These are phyloP conservation scores for Pteria penguin DNA, from an alignment of 2,888 invertebrate species.

Conservation along the genomic window DNA sequence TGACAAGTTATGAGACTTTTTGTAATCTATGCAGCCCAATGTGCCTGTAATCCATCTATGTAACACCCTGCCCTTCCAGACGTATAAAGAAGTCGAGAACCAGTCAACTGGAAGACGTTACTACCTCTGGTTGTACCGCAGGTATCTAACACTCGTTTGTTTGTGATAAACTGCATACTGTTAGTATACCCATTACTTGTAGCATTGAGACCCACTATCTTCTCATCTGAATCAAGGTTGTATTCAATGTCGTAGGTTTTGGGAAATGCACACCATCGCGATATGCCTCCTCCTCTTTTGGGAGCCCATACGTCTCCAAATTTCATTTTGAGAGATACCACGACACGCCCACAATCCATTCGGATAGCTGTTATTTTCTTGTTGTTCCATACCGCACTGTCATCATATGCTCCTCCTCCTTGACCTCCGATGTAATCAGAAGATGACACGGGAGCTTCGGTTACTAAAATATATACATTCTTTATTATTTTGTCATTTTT, in stretches of 20 bases:
- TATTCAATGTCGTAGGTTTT: neutral
- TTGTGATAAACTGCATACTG: neutral
- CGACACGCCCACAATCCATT: neutral
- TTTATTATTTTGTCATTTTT: too few relatives aligned
- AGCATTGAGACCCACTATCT: neutral
- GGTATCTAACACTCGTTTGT: neutral
- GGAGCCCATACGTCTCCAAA: neutral
- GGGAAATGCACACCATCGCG: neutral
- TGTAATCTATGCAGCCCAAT: neutral
- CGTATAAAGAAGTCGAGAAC: neutral
- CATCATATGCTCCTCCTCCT: neutral
- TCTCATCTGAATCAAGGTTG: neutral
- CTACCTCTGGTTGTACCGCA: neutral
- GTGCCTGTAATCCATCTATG: neutral
- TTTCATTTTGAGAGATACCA: neutral
- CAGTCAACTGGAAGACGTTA: neutral
- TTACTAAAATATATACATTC: neutral
- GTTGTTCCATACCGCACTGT: neutral
- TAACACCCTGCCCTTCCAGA: neutral
- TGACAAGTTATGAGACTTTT: too few relatives aligned
- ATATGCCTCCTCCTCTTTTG: neutral
- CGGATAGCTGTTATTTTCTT: neutral
- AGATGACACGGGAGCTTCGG: neutral
- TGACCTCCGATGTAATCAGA: neutral
- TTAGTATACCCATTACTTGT: neutral